These are phyloP conservation scores for Apodemus speciosus DNA, from an alignment of 2,113 vertebrate genomes.

Conservation along the genomic window DNA sequence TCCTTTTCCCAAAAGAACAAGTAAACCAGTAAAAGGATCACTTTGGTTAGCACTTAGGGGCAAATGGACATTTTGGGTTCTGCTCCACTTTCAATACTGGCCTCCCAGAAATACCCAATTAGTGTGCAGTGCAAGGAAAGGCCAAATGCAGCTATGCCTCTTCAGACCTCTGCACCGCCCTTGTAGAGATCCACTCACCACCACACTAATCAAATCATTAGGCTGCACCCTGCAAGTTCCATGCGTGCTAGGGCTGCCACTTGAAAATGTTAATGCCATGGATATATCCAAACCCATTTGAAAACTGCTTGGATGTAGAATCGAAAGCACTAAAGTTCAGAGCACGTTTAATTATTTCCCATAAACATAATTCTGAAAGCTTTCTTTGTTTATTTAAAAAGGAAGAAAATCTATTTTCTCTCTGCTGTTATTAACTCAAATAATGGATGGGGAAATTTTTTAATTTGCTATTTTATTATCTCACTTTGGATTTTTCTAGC, in stretches of 20 bases:
- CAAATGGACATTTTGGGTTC: constrained; percentile 42
- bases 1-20: constrained; percentile 44
- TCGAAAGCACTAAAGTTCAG: constrained; percentile 50
- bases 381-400: constrained; percentile 56
- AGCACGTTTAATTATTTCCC: constrained; percentile 51
- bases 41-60: constrained; percentile 10
- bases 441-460: neutral
- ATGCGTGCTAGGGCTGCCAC: constrained; percentile 22
- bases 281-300: constrained; percentile 54
- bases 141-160: constrained; percentile 10
- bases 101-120: constrained; percentile 32
- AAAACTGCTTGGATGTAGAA: constrained; percentile 48
- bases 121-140: constrained; percentile 34
- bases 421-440: constrained; percentile 51
- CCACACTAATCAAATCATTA: constrained; percentile 50
- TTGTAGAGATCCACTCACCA: neutral
- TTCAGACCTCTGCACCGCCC: neutral
- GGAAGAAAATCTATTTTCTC: constrained; percentile 58
- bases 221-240: constrained; percentile 3
- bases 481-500: constrained; percentile 18
- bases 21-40: constrained; percentile 61
- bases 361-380: constrained; percentile 54
- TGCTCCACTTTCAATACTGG: neutral
- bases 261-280: constrained; percentile 57
- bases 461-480: constrained; percentile 45